Percentiles rank a stretch among this genome's conserved stretches.
Conservation (phyloP, 2,888 invertebrate genomes). For the Ctena decussata region DNA sequence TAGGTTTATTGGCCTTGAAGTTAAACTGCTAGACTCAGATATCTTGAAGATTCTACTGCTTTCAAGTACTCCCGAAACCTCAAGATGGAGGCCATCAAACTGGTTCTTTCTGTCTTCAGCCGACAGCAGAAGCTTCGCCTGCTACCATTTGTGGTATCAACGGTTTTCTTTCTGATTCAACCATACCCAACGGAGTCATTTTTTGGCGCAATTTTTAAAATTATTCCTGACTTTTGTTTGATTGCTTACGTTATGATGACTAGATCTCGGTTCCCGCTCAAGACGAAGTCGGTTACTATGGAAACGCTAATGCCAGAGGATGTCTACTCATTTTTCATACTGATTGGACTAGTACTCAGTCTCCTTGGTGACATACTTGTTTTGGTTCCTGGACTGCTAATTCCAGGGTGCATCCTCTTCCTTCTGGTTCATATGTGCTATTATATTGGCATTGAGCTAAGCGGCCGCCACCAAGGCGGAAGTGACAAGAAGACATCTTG, state of each 20-base stretch:
- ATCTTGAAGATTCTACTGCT: no score
- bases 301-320: constrained; percentile 61
- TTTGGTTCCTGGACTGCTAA: constrained; percentile 61
- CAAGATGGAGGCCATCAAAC: constrained; percentile 58
- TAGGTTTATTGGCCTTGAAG: no score
- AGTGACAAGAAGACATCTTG: constrained; percentile 56
- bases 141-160: constrained; percentile 69
- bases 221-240: constrained; percentile 75
- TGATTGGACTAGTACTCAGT: constrained; percentile 70
- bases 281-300: constrained; percentile 45
- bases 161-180: constrained; percentile 61
- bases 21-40: no score
- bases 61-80: no score
- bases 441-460: constrained; percentile 67
- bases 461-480: constrained; percentile 50
- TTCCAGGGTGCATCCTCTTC: constrained; percentile 73
- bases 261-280: constrained; percentile 50
- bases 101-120: constrained; percentile 49
- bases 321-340: constrained; percentile 61
- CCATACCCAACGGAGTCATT: constrained; percentile 72
- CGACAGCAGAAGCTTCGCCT: constrained; percentile 62
- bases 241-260: constrained; percentile 67
- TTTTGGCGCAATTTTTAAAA: constrained; percentile 73
- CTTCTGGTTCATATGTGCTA: constrained; percentile 67
- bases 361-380: constrained; percentile 72